phyloP scores from a whole-genome alignment of 2,888 invertebrate species.

The Ennomos quercinarius region DNA sequence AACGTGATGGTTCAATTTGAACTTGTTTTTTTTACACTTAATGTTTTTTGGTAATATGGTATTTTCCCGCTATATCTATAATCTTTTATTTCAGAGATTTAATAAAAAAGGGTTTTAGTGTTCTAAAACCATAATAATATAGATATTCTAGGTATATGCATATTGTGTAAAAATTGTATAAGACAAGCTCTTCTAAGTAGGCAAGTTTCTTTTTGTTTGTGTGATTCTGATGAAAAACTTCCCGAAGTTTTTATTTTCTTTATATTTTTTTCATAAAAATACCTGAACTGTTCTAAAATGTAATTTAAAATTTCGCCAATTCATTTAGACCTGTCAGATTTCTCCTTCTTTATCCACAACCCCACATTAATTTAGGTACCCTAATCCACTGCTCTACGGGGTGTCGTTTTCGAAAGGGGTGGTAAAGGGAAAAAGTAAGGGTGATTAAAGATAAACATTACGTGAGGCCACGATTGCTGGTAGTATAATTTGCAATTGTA shows the following conservation, averaged over 20 bases:
- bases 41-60: no score
- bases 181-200: no score
- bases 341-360: constrained; percentile 53
- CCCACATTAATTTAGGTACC: constrained; percentile 70
- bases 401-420: constrained; percentile 62
- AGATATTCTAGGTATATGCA: no score
- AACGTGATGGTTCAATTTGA: neutral
- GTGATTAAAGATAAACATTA: constrained; percentile 83
- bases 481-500: constrained; percentile 77
- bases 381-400: constrained; percentile 65
- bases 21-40: no score
- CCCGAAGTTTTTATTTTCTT: no score
- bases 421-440: constrained; percentile 72
- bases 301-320: constrained; percentile 21
- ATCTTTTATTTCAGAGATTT: no score
- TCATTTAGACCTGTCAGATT: constrained; percentile 31
- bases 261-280: neutral
- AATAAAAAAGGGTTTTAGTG: no score
- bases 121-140: no score
- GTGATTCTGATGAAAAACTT: no score
- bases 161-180: no score
- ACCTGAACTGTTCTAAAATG: constrained; percentile 13
- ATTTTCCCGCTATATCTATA: no score
- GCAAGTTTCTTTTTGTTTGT: no score
- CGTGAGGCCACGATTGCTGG: constrained; percentile 58